These are phyloP conservation scores for Propithecus coquereli DNA, from an alignment of 2,113 vertebrate species.

Conservation along the genomic window DNA sequence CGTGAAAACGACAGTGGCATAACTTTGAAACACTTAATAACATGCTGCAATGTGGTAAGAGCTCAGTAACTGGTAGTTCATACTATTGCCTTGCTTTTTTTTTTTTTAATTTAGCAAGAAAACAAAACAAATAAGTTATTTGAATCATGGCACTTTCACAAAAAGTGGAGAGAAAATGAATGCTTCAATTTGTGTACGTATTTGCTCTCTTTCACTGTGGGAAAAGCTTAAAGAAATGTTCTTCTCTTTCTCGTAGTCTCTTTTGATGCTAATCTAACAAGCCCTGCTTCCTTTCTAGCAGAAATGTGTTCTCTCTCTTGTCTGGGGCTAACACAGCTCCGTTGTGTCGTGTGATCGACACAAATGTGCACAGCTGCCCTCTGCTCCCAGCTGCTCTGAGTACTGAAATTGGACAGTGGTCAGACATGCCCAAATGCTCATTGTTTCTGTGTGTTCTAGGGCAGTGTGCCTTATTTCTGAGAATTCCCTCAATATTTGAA, in stretches of 20 bases:
- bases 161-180: background rate
- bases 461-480: background rate
- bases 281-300: background rate
- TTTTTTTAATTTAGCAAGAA: background rate
- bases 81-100: background rate
- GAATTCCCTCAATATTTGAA: background rate
- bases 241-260: background rate
- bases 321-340: background rate
- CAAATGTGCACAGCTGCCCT: rapidly evolving
- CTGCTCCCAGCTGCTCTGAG: background rate
- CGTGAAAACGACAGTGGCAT: background rate
- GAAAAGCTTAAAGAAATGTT: background rate
- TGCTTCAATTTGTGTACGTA: background rate
- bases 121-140: no score
- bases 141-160: background rate
- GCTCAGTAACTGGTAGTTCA: background rate
- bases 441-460: background rate
- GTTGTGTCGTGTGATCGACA: background rate
- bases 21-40: background rate
- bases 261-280: background rate
- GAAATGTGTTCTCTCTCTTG: background rate
- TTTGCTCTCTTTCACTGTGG: background rate
- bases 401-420: background rate
- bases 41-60: background rate
- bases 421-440: rapidly evolving